Base-by-base conservation (phyloP, 2,797 vertebrate genomes). In the Heliangelus exortis region DNA sequence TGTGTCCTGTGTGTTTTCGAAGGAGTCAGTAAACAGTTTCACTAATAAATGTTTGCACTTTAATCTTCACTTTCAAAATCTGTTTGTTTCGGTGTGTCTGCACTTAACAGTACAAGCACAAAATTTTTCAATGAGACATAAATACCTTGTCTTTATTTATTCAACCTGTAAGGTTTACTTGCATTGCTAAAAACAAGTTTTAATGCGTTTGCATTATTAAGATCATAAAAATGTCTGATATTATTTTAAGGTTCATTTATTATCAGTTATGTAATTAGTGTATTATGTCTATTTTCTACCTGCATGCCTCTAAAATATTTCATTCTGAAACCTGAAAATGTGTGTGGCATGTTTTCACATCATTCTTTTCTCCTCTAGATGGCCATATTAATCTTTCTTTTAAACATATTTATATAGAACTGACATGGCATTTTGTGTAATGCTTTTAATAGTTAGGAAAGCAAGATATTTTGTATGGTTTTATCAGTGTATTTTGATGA, bases 351-450 rank as follows among this genome's bases (percentile, higher is more conserved):
- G 67, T 93, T 95, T 95, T 96, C 91, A 89, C 53, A 89, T 96
- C 78, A 90, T 89, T 92, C 93, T 97, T 92, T 97, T 96, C 92
- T 97, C 97, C 97, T 98, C 97, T 98, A 98, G 97, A 93, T 98
- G 97, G 98, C 98, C 96, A 93, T 97, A 92, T 97, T 97, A 96
- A 97, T 96, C 97, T 97, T 97, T 74, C 77, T 93, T 96, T 96
- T 89, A 73, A 72, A 59, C 36, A 20, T 78, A 41, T 78, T 80
- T 93, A 15, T 90, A 20, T 23, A 39, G 77, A 87, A 87, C 78
- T 82, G 13, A 13, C 50, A 75, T 79, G 47, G 21, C n/a, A 71
- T 62, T 75, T 77, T 71, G 13, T 66, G 5, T 71, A 69, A 53
- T 63, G 25, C 72, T 69, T 65, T 69, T 79, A 54, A 25, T 89